Evolutionary conservation across 1,140 invertebrate species (phyloP), one percentile per base, ranked within the genome.

Genomic region (Asbolus verrucosus): DNA sequence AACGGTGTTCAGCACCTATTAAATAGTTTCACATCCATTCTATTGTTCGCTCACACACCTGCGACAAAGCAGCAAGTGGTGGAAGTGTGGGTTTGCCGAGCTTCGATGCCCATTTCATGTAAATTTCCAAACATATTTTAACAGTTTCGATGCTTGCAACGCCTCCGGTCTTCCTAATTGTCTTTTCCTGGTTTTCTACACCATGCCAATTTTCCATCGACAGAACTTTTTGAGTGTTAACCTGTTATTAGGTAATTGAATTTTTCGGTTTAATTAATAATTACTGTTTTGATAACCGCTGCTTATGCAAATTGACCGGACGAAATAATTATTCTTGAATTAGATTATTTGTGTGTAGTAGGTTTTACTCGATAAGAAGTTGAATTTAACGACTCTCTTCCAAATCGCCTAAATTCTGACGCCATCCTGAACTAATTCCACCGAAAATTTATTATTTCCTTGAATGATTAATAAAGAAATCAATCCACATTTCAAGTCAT

Each of bases 11-110:
- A 66, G 63, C 63, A 50, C 41, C 39, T 50, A 66, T 66, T 66
- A 66, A 50, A 66, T 66, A 66, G 63, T 66, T 66, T 46, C 63
- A 50, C 63, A 66, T 66, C 63, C 63, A 66, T 66, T 66, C 63
- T 50, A 66, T 66, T 66, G 63, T 66, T 66, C 16, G 19, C 21
- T 36, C 21, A 50, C 38, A 50, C 63, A 66, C 63, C 63, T 66
- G 63, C 61, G 61, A 63, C 61, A 61, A 59, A 61, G 54, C 24
- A 61, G 31, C 54, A 63, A 63, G 39, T 63, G 61, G 61, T 63
- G 61, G 61, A 63, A 63, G 61, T 41, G 61, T 39, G 30, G 60
- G 60, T 36, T 39, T 21, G 16, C 21, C 21, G 46, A 54, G 61
- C 33, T 38, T 63, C 33, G 61, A n/a, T 63, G 16, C 1, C 33